These are phyloP conservation scores for Lethenteron camtschaticum DNA, from an alignment of 2,113 vertebrate species.

Conservation along the genomic window DNA sequence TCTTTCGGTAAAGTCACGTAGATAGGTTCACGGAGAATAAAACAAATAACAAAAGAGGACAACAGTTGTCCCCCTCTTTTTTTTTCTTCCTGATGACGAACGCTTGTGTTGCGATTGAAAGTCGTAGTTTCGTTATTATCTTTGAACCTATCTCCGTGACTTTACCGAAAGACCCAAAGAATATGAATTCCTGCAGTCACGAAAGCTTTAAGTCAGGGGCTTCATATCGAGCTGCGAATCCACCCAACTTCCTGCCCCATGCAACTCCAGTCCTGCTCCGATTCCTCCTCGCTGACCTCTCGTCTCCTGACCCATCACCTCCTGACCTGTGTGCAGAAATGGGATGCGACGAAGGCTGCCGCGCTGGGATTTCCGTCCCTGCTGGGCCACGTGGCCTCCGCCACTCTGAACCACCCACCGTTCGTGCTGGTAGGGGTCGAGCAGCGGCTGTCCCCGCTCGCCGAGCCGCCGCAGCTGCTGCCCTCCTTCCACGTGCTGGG, in stretches of 20 bases:
- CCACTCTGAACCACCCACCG: slow-evolving; percentile 41
- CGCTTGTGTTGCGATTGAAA: too few species aligned
- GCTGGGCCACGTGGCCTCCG: slow-evolving; percentile 63
- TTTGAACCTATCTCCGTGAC: too few species aligned
- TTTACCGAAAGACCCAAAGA: neutral
- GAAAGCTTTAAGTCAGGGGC: neutral
- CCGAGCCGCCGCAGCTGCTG: slow-evolving; percentile 22
- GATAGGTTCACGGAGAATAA: too few species aligned
- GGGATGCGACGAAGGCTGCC: neutral
- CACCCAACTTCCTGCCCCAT: neutral
- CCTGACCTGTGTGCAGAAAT: neutral
- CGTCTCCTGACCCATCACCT: neutral
- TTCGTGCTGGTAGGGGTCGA: slow-evolving; percentile 39
- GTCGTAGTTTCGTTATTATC: too few species aligned
- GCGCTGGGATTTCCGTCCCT: slow-evolving; percentile 57
- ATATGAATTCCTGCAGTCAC: neutral
- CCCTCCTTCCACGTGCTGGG: slow-evolving; percentile 45
- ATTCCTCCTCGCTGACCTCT: neutral
- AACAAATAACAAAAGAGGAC: too few species aligned
- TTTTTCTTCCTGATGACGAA: too few species aligned
- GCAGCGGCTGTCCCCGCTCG: slow-evolving; percentile 18
- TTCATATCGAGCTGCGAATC: neutral
- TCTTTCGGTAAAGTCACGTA: too few species aligned
- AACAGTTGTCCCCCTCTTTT: too few species aligned
- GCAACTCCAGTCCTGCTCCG: neutral